A percentile compares a stretch with the other conserved stretches of the same genome.
These are phyloP conservation scores for Labeo calbasu DNA, from an alignment of 2,797 vertebrate species.

Conservation along the genomic window DNA sequence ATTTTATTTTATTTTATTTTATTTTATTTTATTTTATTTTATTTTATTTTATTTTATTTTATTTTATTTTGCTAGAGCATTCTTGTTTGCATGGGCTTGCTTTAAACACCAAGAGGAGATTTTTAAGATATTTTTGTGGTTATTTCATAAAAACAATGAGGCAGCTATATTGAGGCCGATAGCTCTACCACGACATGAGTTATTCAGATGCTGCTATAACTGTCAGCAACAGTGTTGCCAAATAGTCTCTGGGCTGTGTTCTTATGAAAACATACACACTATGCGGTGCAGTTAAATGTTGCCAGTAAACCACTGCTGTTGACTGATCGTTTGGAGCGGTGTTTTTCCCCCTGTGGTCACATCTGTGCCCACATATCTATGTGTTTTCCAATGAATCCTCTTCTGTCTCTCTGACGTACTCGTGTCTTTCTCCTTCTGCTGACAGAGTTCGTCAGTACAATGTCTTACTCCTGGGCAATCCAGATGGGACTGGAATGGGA, in stretches of 20 bases:
- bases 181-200: background rate
- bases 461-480: constrained; percentile 45
- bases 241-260: background rate
- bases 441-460: constrained; percentile 55
- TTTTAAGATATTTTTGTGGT: constrained; percentile 2
- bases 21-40: no score
- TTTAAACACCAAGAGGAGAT: no score
- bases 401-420: constrained; percentile 40
- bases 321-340: constrained; percentile 56
- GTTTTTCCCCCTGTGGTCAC: constrained; percentile 56
- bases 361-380: constrained; percentile 48
- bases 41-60: no score
- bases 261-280: background rate
- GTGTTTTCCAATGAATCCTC: constrained; percentile 21
- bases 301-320: constrained; percentile 48
- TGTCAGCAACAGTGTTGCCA: constrained; percentile 9
- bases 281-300: constrained; percentile 13
- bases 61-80: no score
- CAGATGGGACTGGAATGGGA: constrained; percentile 49
- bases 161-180: background rate
- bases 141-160: constrained; percentile 2
- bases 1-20: background rate
- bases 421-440: constrained; percentile 25
- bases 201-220: constrained; percentile 18
- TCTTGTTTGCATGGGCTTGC: background rate